phyloP scores from a whole-genome alignment of 2,113 vertebrate species.

The Cyprinus carpio region DNA sequence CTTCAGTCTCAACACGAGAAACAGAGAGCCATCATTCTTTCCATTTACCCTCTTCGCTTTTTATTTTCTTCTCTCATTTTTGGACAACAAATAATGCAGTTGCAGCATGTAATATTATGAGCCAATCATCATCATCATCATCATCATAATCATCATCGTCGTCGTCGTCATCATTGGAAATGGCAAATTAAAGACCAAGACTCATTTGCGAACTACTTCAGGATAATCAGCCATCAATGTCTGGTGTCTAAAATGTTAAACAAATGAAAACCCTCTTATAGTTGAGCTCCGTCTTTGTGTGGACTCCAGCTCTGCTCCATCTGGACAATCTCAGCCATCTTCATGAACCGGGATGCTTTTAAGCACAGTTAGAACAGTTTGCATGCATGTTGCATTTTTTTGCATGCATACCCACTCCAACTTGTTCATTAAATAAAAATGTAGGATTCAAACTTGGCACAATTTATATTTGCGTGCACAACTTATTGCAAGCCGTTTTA shows the following conservation, averaged over 20 bases:
- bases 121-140: not conserved
- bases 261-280: not conserved
- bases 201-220: not conserved
- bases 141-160: not conserved
- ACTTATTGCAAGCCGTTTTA: too few relatives aligned
- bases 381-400: too few relatives aligned
- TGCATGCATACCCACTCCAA: too few relatives aligned
- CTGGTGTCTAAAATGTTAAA: not conserved
- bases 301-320: not conserved
- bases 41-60: not conserved
- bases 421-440: too few relatives aligned
- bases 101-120: not conserved
- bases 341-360: not conserved
- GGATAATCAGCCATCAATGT: not conserved
- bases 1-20: too few relatives aligned
- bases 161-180: not conserved
- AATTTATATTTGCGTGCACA: too few relatives aligned
- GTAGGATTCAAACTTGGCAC: too few relatives aligned
- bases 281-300: not conserved
- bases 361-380: not conserved
- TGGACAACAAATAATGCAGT: not conserved
- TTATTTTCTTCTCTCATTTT: not conserved
- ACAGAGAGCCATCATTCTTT: not conserved
- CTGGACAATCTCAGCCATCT: not conserved
- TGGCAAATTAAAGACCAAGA: not conserved